Conservation (phyloP, 2,113 vertebrate genomes). For the Pluvialis apricaria region DNA sequence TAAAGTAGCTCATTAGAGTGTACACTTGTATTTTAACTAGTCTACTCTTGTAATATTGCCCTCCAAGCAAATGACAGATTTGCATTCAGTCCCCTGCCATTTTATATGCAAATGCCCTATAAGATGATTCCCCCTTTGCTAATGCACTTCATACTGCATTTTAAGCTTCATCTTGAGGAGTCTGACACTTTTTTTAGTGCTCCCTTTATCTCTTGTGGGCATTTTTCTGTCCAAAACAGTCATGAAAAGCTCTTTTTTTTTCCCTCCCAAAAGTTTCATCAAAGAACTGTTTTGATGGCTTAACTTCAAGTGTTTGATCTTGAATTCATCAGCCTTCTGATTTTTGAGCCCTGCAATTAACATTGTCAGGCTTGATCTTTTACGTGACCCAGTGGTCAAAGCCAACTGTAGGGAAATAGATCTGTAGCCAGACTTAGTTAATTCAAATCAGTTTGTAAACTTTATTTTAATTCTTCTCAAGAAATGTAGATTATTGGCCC, state of each 20-base stretch:
- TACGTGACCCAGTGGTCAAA: not conserved
- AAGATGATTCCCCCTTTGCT: not conserved
- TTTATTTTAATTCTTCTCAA: not conserved
- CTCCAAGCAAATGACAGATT: not conserved
- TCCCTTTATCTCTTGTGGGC: not conserved
- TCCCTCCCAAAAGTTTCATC: not conserved
- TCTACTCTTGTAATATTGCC: not conserved
- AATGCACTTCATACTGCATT: not conserved
- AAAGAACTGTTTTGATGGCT: not conserved
- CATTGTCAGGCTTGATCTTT: not conserved
- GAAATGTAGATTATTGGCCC: not conserved
- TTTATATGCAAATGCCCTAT: constrained; percentile 21
- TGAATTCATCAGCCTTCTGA: not conserved
- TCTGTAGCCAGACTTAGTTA: not conserved
- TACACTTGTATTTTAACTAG: not conserved
- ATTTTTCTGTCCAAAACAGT: not conserved
- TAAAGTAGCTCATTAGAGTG: not conserved
- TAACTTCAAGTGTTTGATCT: constrained; percentile 30
- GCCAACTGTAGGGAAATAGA: not conserved
- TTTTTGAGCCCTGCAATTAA: constrained; percentile 20
- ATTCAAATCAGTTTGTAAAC: constrained; percentile 1
- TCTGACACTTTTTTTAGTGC: not conserved
- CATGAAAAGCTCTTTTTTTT: not conserved
- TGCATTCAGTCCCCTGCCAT: not conserved
- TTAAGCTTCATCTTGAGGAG: not conserved